Evolutionary conservation across 1,140 invertebrate genomes (phyloP).

Genomic region (Hirudo medicinalis): DNA sequence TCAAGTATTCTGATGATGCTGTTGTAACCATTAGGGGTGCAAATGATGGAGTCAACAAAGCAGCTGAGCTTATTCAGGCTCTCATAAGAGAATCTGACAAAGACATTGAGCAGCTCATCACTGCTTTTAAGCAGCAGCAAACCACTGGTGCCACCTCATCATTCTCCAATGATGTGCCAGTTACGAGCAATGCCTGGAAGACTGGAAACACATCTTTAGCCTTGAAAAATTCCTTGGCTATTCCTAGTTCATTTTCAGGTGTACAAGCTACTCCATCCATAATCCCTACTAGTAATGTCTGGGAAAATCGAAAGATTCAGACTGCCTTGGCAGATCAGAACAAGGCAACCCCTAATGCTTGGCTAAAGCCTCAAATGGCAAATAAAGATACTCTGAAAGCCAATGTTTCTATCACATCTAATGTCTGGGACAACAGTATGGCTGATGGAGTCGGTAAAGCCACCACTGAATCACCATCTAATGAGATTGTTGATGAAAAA

Average conservation of each 20-base stretch:
- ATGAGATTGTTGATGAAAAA: constrained; percentile 1
- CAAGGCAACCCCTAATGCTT: neutral
- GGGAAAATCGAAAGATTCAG: constrained; percentile 11
- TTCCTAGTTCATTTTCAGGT: neutral
- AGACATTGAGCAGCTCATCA: constrained; percentile 70
- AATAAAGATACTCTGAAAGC: neutral
- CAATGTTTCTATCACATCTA: neutral
- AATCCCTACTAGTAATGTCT: constrained; percentile 11
- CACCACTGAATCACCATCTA: neutral
- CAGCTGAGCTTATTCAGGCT: constrained; percentile 66
- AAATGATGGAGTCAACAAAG: constrained; percentile 76
- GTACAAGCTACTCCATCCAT: neutral
- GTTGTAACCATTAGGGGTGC: constrained; percentile 86
- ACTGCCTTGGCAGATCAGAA: neutral
- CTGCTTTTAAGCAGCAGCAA: constrained; percentile 45
- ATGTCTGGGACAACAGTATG: constrained; percentile 19
- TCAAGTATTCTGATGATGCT: constrained; percentile 78
- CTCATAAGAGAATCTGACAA: constrained; percentile 84
- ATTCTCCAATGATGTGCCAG: neutral
- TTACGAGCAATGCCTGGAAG: constrained; percentile 8
- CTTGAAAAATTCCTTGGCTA: neutral
- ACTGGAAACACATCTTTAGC: neutral
- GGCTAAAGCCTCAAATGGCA: neutral
- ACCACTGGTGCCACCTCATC: constrained; percentile 7
- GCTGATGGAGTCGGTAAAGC: constrained; percentile 7